Percentiles rank a stretch among this genome's conserved stretches.
Evolutionary conservation across 2,113 vertebrate species (phyloP).

Genomic region (Corythornis madagascariensis): DNA sequence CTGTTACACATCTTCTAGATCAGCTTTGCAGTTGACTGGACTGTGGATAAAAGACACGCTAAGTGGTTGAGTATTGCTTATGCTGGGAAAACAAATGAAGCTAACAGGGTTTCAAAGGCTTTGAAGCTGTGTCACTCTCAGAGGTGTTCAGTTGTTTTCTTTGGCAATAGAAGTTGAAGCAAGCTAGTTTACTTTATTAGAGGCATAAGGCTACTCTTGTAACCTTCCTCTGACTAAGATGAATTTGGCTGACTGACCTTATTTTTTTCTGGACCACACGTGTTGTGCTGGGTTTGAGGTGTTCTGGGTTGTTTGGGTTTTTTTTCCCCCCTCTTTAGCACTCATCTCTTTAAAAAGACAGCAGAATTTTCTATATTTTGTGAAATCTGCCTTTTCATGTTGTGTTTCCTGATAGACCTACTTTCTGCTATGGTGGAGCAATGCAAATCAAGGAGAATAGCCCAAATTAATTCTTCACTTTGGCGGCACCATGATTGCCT

Average conservation of each 20-base stretch:
- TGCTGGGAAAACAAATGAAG: conserved; percentile 62
- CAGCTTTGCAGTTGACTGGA: conserved; percentile 52
- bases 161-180: conserved; percentile 51
- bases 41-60: conserved; percentile 41
- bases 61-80: conserved; percentile 64
- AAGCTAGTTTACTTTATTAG: conserved; percentile 60
- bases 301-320: neutral
- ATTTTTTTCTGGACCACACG: conserved; percentile 37
- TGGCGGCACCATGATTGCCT: conserved; percentile 44
- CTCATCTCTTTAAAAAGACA: neutral
- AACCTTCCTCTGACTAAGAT: conserved; percentile 55
- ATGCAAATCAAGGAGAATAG: conserved; percentile 61
- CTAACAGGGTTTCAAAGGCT: conserved; percentile 58
- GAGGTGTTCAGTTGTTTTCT: conserved; percentile 63
- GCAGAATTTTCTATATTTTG: conserved; percentile 15
- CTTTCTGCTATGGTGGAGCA: conserved; percentile 42
- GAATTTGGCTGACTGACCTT: conserved; percentile 51
- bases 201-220: conserved; percentile 42
- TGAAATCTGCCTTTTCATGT: conserved; percentile 51
- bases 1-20: conserved; percentile 57
- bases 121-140: conserved; percentile 47
- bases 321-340: neutral
- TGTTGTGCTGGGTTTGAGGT: neutral
- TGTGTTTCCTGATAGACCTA: conserved; percentile 21
- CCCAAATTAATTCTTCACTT: conserved; percentile 65